Evolutionary conservation across 2,888 invertebrate species (phyloP).

Genomic region (Globia sparganii): DNA sequence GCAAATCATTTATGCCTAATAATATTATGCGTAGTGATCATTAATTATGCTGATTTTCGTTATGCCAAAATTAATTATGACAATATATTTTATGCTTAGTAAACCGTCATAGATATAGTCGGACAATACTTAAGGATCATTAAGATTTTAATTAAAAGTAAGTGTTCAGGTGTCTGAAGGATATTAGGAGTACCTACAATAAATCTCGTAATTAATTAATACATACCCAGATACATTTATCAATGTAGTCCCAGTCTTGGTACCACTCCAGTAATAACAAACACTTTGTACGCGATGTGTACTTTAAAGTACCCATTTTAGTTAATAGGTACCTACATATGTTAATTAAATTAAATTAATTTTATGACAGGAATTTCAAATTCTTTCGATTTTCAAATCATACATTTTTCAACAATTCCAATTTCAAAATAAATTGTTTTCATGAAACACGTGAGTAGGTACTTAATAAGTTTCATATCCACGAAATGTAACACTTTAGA

Average conservation of each 20-base stretch:
- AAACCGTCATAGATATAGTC: not conserved
- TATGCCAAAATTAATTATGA: too few relatives aligned
- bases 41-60: too few relatives aligned
- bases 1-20: too few relatives aligned
- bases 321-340: not conserved
- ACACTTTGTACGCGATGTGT: constrained; percentile 74
- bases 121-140: not conserved
- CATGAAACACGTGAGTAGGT: not conserved
- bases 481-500: not conserved
- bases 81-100: too few relatives aligned
- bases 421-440: constrained; percentile 31
- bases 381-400: constrained; percentile 50
- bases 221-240: constrained; percentile 85
- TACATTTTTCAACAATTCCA: constrained; percentile 27
- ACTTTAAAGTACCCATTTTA: constrained; percentile 11
- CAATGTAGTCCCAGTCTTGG: constrained; percentile 84
- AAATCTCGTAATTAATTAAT: constrained; percentile 25
- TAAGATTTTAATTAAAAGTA: not conserved
- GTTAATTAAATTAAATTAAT: constrained; percentile 1
- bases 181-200: not conserved
- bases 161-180: not conserved
- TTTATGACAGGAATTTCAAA: not conserved
- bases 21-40: too few relatives aligned
- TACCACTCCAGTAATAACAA: constrained; percentile 83
- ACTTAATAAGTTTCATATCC: not conserved